Evolutionary conservation across 53 echinoderm and acorn worm species (phyloP), one percentile per base, ranked within the genome.

Genomic region (Antedon mediterranea): DNA sequence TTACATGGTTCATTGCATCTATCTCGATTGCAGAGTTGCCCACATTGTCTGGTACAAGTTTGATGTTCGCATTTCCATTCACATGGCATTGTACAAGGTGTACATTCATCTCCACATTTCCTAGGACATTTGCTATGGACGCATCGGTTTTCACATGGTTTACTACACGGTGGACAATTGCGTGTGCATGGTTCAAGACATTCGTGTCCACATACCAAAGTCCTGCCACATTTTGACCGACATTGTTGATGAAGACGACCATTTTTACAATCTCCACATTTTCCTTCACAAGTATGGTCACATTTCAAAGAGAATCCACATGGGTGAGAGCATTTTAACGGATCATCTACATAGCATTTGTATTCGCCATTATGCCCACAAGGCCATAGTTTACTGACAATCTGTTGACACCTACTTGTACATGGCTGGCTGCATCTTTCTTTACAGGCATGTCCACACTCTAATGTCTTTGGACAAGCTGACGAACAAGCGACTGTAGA

Each of bases 191-290:
- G 79, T 27, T 82, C 82, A 31, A 78, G 44, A 72, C 97, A 97
- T 57, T 42, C 81, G 76, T 97, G 97, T 30, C 92, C 89, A 80
- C 97, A 97, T 7, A 97, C 88, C 26, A 97, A 34, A 18, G 80
- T 90, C 34, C 88, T 87, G 18, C 81, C 79, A 81, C 97, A 97
- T 26, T 79, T 84, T 43, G 86, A 71, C 0, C 72, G 31, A 78
- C 97, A 97, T 28, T 79, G 43, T 7, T 79, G 57, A 74, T 97
- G 97, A 4, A 97, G 44, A 28, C 89, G 83, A 32, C 97, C 97
- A 79, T 80, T 43, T 31, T 80, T 75, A 75, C 97, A 97, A 23
- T 71, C 81, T 14, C 97, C 89, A 32, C 97, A 97, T 0, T 87
- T 87, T 31, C 98, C 92, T 20, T 14, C 27, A 74, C 92, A 92